phyloP scores from a whole-genome alignment of 2,113 vertebrate species.

The Lucifuga dentata region DNA sequence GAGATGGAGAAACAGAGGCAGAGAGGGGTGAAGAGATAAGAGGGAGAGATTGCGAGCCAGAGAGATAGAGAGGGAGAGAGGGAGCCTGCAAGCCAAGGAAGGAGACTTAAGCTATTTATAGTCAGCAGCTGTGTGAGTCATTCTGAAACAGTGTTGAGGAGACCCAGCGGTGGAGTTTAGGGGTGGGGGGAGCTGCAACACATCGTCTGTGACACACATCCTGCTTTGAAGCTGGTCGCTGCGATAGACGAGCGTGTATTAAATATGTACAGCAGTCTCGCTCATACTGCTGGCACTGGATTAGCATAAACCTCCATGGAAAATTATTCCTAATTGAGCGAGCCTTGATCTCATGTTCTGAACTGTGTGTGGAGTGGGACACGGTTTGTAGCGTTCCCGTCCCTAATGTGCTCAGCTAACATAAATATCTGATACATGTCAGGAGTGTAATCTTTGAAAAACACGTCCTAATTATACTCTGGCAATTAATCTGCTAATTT shows the following conservation, averaged over 20 bases:
- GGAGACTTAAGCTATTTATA: constrained; percentile 77
- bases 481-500: constrained; percentile 24
- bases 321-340: constrained; percentile 65
- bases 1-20: constrained; percentile 20
- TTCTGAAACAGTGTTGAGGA: constrained; percentile 58
- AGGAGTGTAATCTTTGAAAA: background rate
- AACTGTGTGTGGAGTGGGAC: constrained; percentile 35
- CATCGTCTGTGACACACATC: constrained; percentile 28
- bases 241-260: constrained; percentile 31
- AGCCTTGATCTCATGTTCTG: constrained; percentile 58
- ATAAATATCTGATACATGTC: constrained; percentile 17
- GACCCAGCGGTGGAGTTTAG: constrained; percentile 46
- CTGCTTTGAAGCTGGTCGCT: constrained; percentile 49
- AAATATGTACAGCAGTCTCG: constrained; percentile 50
- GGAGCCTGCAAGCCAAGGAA: constrained; percentile 22
- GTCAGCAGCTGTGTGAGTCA: constrained; percentile 79
- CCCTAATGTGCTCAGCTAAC: constrained; percentile 11
- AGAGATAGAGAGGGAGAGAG: background rate
- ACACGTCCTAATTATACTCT: constrained; percentile 7
- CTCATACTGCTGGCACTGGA: constrained; percentile 17
- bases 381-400: constrained; percentile 1
- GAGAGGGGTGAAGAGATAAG: constrained; percentile 47
- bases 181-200: constrained; percentile 12
- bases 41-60: constrained; percentile 59
- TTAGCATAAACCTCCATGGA: constrained; percentile 63